Base-by-base conservation (phyloP, 2,888 invertebrate genomes). In the Atherix ibis region DNA sequence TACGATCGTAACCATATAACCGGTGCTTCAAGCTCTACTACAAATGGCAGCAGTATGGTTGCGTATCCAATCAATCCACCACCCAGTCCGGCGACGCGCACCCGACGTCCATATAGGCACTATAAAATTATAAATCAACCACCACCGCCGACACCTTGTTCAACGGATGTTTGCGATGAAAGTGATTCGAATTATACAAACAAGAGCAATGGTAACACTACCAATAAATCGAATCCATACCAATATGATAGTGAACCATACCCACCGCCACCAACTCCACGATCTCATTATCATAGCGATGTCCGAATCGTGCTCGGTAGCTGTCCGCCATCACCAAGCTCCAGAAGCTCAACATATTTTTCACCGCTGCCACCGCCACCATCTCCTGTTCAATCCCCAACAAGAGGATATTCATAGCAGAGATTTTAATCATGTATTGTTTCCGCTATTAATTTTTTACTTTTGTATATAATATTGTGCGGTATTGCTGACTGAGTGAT, bases 61-160 rank as follows among this genome's bases (percentile, higher is more conserved):
- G 44, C 75, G 64, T 85, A 85, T 62, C 85, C 89, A 1, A 67
- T 87, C 24, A 91, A 91, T 64, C 91, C 91, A 24, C 91, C 91
- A 12, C 89, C 89, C 3, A 81, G 80, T 54, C 91, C 91, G 2
- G 87, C 88, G 10, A 76, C 79, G 0, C 80, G 83, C 1, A 73
- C 70, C 50, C 76, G 81, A 35, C 70, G 77, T 38, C 76, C 84
- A 2, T 81, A 81, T 58, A 67, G 81, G 17, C 78, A 83, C 59
- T 81, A 82, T 56, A 63, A 73, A 44, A 67, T 74, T 43, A 79
- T 80, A 41, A 78, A 76, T 62, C 81, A 82, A 56, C 84, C 87
- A 0, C 91, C 91, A 5, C 92, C 91, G 17, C 91, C 91, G 9
- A 92, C 92, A 15, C 92, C 92, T 1, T 92, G 89, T 53, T 87